Percentiles rank a stretch among this genome's conserved stretches.
These are phyloP conservation scores for Samia ricini DNA, from an alignment of 1,140 invertebrate genomes.

Conservation along the genomic window DNA sequence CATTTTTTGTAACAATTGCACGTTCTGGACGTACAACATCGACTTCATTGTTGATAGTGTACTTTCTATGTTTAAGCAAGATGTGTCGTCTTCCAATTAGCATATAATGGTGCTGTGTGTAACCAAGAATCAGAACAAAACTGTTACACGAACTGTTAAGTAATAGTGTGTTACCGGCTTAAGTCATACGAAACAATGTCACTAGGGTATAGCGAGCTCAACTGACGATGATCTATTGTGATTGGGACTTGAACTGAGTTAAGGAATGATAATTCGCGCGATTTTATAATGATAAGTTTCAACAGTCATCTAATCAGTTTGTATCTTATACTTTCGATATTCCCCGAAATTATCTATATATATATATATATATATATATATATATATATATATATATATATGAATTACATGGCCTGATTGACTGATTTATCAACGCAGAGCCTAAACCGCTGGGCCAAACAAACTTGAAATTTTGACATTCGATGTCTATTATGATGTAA, in stretches of 20 bases:
- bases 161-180: slow-evolving; percentile 35
- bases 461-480: too few relatives aligned
- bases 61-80: slow-evolving; percentile 44
- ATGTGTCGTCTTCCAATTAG: slow-evolving; percentile 64
- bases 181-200: slow-evolving; percentile 6
- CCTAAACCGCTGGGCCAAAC: too few relatives aligned
- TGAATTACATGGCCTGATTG: too few relatives aligned
- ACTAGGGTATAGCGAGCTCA: background rate
- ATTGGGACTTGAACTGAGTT: too few relatives aligned
- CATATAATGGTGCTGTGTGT: slow-evolving; percentile 60
- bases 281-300: background rate
- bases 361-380: too few relatives aligned
- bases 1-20: background rate
- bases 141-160: slow-evolving; percentile 50
- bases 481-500: too few relatives aligned
- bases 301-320: background rate
- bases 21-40: background rate
- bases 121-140: slow-evolving; percentile 56
- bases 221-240: background rate
- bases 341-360: background rate
- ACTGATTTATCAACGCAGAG: too few relatives aligned
- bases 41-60: slow-evolving; percentile 17
- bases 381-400: too few relatives aligned
- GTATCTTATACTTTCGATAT: background rate
- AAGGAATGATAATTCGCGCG: too few relatives aligned